Conservation (phyloP, 2,113 vertebrate genomes). For the Pedionomus torquatus region DNA sequence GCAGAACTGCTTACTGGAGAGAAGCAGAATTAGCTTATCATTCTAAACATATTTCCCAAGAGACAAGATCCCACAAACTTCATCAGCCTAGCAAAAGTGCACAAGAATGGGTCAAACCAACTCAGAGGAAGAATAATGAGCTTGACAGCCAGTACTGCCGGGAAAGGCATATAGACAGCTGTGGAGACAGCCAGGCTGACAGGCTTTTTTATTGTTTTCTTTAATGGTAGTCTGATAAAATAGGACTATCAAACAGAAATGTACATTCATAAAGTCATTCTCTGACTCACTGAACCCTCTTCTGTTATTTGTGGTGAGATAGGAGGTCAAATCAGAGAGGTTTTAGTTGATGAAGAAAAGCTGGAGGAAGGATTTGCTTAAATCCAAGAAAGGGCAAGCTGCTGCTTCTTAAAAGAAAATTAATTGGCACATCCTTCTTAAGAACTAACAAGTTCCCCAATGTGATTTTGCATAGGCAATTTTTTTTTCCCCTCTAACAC, state of each 20-base stretch:
- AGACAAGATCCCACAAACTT: conserved; percentile 2
- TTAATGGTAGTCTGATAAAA: conserved; percentile 10
- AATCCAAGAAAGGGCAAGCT: conserved; percentile 14
- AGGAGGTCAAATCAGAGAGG: conserved; percentile 11
- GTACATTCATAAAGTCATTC: conserved; percentile 38
- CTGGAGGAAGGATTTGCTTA: conserved; percentile 35
- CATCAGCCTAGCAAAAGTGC: conserved; percentile 7
- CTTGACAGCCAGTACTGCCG: background rate
- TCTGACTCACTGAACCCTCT: conserved; percentile 27
- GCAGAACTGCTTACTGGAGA: background rate
- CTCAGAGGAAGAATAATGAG: conserved; percentile 4
- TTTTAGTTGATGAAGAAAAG: conserved; percentile 37
- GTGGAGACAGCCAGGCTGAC: conserved; percentile 51
- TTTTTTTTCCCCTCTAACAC: background rate
- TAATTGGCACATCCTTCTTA: background rate
- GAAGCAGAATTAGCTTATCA: conserved; percentile 16
- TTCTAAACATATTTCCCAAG: background rate
- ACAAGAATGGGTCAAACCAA: background rate
- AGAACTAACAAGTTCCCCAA: background rate
- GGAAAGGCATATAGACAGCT: conserved; percentile 17
- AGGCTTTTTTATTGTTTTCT: conserved; percentile 49
- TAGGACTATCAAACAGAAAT: conserved; percentile 23
- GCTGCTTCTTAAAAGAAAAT: background rate
- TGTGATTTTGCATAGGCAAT: background rate
- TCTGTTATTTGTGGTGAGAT: conserved; percentile 26